Conservation (phyloP, 2,888 invertebrate species). For the Dasypogon diadema region DNA sequence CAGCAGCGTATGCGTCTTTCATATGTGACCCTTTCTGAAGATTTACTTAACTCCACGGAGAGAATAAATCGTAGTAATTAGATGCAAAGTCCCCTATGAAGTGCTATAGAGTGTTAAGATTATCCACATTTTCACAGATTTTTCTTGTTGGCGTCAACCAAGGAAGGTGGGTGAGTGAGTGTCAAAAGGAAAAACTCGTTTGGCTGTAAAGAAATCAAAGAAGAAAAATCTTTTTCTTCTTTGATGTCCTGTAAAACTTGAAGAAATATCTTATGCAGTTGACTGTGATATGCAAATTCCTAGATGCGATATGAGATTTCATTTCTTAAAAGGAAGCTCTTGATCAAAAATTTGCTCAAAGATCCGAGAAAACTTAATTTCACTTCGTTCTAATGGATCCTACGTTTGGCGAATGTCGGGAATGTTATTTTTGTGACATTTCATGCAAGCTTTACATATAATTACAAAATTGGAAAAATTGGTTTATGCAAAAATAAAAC, state of each 20-base stretch:
- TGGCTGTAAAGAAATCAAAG: slow-evolving; percentile 43
- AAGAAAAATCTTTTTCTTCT: slow-evolving; percentile 1
- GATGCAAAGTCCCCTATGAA: slow-evolving; percentile 44
- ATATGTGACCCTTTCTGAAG: slow-evolving; percentile 24
- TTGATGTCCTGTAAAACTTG: slow-evolving; percentile 38
- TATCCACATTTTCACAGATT: slow-evolving; percentile 30
- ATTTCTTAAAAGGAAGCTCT: slow-evolving; percentile 19
- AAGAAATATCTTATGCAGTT: slow-evolving; percentile 34
- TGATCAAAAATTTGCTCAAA: slow-evolving; percentile 32
- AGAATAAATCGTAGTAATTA: slow-evolving; percentile 43
- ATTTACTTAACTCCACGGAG: slow-evolving; percentile 41
- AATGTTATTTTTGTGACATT: not conserved
- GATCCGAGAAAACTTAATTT: slow-evolving; percentile 29
- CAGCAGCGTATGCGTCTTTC: slow-evolving; percentile 16
- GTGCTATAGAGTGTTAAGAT: slow-evolving; percentile 45
- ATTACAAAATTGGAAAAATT: slow-evolving; percentile 18
- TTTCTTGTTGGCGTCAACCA: not conserved
- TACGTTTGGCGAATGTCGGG: not conserved
- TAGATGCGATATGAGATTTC: slow-evolving; percentile 49
- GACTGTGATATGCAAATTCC: slow-evolving; percentile 48
- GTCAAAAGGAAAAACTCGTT: slow-evolving; percentile 38
- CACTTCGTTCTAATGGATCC: slow-evolving; percentile 24
- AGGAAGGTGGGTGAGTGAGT: not conserved
- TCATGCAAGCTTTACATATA: slow-evolving; percentile 8
- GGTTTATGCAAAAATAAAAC: slow-evolving; percentile 9